Conservation (phyloP, 2,888 invertebrate genomes). For the Eulithis prunata region DNA sequence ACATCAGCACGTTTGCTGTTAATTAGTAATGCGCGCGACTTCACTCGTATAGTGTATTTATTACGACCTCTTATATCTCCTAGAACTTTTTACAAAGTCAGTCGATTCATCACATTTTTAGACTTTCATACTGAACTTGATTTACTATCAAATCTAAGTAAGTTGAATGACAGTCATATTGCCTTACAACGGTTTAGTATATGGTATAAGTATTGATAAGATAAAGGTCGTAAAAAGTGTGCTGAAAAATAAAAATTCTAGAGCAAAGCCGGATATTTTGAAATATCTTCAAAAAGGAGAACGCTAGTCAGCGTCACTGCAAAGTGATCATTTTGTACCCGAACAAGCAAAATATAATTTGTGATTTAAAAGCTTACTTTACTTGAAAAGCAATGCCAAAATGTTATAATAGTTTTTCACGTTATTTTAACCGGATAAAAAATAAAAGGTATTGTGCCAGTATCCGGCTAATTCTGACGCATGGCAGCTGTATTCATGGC, state of each 20-base stretch:
- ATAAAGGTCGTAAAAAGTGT: background rate
- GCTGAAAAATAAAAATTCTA: background rate
- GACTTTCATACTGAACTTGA: too few species aligned
- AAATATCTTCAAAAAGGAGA: too few species aligned
- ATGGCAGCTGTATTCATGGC: conserved; percentile 19
- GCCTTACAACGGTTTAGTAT: background rate
- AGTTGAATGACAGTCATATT: background rate
- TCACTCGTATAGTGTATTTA: background rate
- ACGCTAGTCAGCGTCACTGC: too few species aligned
- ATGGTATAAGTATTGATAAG: background rate
- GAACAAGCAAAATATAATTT: too few species aligned
- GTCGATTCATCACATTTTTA: too few species aligned
- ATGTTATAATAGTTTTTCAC: too few species aligned
- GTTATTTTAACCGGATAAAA: background rate
- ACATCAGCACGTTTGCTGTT: conserved; percentile 26
- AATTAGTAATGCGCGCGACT: background rate
- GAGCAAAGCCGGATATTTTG: background rate
- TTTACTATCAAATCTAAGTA: too few species aligned
- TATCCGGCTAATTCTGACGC: conserved; percentile 6
- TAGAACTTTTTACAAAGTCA: too few species aligned
- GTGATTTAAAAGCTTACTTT: too few species aligned
- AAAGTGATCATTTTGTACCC: too few species aligned
- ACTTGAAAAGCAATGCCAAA: too few species aligned
- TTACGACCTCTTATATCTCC: too few species aligned
- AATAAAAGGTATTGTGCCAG: background rate